Percentiles rank a stretch among this genome's conserved stretches.
Conservation (phyloP, 2,888 invertebrate species). For the Torymus aiolomorphi region DNA sequence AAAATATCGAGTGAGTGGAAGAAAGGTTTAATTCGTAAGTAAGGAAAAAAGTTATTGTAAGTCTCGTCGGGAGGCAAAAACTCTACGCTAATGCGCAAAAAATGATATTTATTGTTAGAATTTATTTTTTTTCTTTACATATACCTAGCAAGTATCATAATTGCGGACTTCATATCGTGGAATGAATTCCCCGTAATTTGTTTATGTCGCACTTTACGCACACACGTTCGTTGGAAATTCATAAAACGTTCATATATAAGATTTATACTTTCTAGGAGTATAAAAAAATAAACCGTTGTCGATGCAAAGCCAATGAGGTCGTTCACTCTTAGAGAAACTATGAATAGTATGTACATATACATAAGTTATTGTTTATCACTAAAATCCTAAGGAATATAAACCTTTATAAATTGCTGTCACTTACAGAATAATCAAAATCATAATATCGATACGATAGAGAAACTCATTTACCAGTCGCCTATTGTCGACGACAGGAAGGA, state of each 20-base stretch:
- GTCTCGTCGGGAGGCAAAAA: conserved; percentile 11
- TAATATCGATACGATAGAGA: conserved; percentile 33
- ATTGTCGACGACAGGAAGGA: conserved; percentile 1
- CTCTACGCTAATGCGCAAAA: conserved; percentile 15
- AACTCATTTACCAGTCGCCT: conserved; percentile 26
- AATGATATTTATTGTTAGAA: no score
- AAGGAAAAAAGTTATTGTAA: conserved; percentile 5
- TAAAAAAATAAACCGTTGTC: conserved; percentile 50
- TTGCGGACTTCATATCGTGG: conserved; percentile 48
- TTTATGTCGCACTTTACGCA: conserved; percentile 58
- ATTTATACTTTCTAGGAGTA: conserved; percentile 53
- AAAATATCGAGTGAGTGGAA: not conserved
- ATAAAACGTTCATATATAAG: conserved; percentile 40
- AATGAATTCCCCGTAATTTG: conserved; percentile 46
- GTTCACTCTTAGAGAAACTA: conserved; percentile 45
- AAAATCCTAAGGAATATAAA: conserved; percentile 36
- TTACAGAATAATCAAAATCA: conserved; percentile 53
- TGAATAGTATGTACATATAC: conserved; percentile 52
- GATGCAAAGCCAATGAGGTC: conserved; percentile 31
- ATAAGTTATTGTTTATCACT: conserved; percentile 41
- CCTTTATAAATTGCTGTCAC: conserved; percentile 47
- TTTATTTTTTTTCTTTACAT: conserved; percentile 37
- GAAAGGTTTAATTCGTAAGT: conserved; percentile 7
- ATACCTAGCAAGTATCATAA: conserved; percentile 32
- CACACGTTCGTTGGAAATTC: conserved; percentile 48